phyloP scores from a whole-genome alignment of 2,113 vertebrate genomes.

The Acanthochromis polyacanthus region DNA sequence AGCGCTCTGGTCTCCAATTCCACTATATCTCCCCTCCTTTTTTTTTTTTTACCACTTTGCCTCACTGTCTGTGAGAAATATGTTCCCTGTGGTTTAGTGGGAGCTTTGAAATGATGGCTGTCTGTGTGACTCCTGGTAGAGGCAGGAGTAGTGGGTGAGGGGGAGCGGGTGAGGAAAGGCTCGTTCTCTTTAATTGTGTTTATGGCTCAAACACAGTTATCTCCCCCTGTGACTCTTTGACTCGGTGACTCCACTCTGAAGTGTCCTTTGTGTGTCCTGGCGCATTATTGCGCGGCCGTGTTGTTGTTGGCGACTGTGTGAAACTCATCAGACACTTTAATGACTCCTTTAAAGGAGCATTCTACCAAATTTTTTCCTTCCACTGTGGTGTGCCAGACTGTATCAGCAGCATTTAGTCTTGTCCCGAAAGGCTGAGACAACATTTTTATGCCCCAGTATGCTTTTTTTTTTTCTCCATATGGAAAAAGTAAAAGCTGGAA shows the following conservation, averaged over 20 bases:
- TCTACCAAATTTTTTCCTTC: slow-evolving; percentile 7
- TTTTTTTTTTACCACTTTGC: slow-evolving; percentile 13
- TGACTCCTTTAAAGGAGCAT: slow-evolving; percentile 48
- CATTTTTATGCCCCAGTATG: slow-evolving; percentile 3
- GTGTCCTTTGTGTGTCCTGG: slow-evolving; percentile 41
- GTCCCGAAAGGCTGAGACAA: slow-evolving; percentile 13
- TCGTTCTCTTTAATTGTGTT: slow-evolving; percentile 75
- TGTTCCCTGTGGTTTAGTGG: slow-evolving; percentile 75
- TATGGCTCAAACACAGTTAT: slow-evolving; percentile 62
- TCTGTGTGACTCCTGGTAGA: slow-evolving; percentile 57
- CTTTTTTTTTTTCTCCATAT: slow-evolving; percentile 20
- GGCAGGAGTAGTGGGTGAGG: slow-evolving; percentile 24
- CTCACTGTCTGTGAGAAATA: slow-evolving; percentile 72
- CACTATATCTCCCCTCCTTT: slow-evolving; percentile 55
- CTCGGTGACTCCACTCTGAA: slow-evolving; percentile 52
- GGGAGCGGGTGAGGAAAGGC: slow-evolving; percentile 38
- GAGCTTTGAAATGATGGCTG: slow-evolving; percentile 75
- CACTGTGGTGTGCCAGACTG: not conserved
- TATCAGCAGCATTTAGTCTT: slow-evolving; percentile 13
- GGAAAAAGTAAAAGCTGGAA: slow-evolving; percentile 32
- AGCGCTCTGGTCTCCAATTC: slow-evolving; percentile 45
- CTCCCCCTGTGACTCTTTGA: slow-evolving; percentile 58
- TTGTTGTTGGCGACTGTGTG: slow-evolving; percentile 20
- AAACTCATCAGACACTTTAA: slow-evolving; percentile 48
- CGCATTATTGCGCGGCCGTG: slow-evolving; percentile 23